Conservation (phyloP, 1,140 invertebrate species). For the Arion vulgaris region DNA sequence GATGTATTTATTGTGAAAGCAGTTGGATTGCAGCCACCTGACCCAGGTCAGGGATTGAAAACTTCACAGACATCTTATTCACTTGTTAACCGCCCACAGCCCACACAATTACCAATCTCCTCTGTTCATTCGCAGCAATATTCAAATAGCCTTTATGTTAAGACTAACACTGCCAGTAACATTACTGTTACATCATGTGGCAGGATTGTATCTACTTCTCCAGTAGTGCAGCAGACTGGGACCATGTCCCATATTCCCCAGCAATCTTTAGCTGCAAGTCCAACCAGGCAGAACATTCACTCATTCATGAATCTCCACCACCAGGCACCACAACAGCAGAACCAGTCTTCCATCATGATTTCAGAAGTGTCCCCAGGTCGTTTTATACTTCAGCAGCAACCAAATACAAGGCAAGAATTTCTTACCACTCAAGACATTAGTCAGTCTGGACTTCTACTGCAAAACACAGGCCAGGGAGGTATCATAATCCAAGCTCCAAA, state of each 20-base stretch:
- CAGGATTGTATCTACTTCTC: neutral
- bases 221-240: neutral
- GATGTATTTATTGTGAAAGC: conserved; percentile 37
- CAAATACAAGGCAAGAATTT: conserved; percentile 1
- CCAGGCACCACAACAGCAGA: neutral
- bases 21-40: conserved; percentile 29
- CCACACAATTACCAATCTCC: neutral
- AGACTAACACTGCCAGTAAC: conserved; percentile 10
- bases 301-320: conserved; percentile 1
- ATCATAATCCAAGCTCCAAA: conserved; percentile 17
- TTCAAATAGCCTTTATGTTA: neutral
- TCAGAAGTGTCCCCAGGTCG: conserved; percentile 17
- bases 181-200: neutral
- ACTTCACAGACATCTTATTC: neutral
- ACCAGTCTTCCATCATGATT: neutral
- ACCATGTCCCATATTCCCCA: neutral
- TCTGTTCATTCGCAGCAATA: neutral
- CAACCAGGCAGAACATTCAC: conserved; percentile 2
- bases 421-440: conserved; percentile 8
- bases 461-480: conserved; percentile 14
- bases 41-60: neutral
- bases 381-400: conserved; percentile 8
- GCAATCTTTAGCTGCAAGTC: neutral
- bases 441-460: conserved; percentile 8
- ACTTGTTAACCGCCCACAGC: neutral